A percentile compares a stretch with the other conserved stretches of the same genome.
Evolutionary conservation across 2,888 invertebrate genomes (phyloP).

Genomic region (Patella caerulea): DNA sequence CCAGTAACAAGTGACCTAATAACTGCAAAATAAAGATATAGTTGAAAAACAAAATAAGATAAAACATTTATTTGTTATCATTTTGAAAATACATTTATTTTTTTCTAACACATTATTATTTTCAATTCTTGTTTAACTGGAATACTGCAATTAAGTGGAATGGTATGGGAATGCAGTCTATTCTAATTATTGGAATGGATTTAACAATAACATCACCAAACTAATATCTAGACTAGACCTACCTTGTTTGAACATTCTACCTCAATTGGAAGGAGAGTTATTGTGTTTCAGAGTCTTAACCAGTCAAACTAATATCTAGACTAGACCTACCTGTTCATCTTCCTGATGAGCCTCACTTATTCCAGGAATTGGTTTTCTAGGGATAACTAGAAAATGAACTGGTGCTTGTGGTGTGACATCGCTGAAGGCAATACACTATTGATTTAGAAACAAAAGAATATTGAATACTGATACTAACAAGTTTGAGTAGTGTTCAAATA

Average conservation of each 20-base stretch:
- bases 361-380: constrained; percentile 62
- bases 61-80: too few species aligned
- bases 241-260: too few species aligned
- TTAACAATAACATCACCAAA: constrained; percentile 15
- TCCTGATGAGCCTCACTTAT: constrained; percentile 52
- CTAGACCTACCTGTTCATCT: constrained; percentile 57
- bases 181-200: constrained; percentile 62
- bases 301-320: not conserved
- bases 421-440: constrained; percentile 69
- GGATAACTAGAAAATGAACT: constrained; percentile 69
- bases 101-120: too few species aligned
- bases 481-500: not conserved
- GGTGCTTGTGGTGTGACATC: constrained; percentile 68
- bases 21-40: constrained; percentile 73
- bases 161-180: too few species aligned
- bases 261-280: too few species aligned
- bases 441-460: constrained; percentile 3
- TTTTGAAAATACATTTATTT: too few species aligned
- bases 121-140: too few species aligned
- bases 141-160: too few species aligned
- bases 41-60: too few species aligned
- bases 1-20: constrained; percentile 85
- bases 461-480: not conserved
- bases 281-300: too few species aligned
- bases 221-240: constrained; percentile 11